Evolutionary conservation across 53 echinoderm and acorn worm genomes (phyloP).

Genomic region (Temnopleurus reevesii): DNA sequence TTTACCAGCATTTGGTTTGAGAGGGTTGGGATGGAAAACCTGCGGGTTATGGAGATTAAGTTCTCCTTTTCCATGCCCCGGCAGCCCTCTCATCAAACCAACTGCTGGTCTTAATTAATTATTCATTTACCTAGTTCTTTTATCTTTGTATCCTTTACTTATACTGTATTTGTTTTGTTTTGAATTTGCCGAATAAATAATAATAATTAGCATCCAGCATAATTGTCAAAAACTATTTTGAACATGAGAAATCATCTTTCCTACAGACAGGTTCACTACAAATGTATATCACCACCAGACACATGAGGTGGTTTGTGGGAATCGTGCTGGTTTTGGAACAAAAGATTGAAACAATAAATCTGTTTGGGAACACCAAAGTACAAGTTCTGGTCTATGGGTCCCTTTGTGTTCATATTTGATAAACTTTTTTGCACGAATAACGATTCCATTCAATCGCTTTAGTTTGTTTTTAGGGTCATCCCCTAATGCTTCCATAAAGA

Average conservation of each 20-base stretch:
- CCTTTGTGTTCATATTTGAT: conserved; percentile 10
- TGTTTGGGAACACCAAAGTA: neutral
- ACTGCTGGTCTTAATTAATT: too few relatives aligned
- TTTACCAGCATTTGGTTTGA: too few relatives aligned
- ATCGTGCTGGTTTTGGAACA: conserved; percentile 1
- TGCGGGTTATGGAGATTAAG: too few relatives aligned
- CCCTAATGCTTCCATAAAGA: neutral
- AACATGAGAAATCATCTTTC: neutral
- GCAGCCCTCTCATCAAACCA: too few relatives aligned
- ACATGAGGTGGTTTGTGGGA: neutral
- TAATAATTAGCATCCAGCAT: too few relatives aligned
- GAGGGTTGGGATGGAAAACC: too few relatives aligned
- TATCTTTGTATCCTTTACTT: too few relatives aligned
- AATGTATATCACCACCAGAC: neutral
- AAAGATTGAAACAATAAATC: neutral
- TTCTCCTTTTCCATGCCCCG: too few relatives aligned
- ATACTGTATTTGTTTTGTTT: too few relatives aligned
- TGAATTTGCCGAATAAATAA: too few relatives aligned
- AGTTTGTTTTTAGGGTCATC: neutral
- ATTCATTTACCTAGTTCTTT: too few relatives aligned
- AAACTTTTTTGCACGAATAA: neutral
- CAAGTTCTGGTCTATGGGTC: neutral
- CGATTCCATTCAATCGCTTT: neutral
- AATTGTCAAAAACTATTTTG: neutral
- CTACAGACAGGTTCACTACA: too few relatives aligned